Evolutionary conservation across 92 coral and sea anemone genomes (phyloP).

Genomic region (Phenganax subtilis): DNA sequence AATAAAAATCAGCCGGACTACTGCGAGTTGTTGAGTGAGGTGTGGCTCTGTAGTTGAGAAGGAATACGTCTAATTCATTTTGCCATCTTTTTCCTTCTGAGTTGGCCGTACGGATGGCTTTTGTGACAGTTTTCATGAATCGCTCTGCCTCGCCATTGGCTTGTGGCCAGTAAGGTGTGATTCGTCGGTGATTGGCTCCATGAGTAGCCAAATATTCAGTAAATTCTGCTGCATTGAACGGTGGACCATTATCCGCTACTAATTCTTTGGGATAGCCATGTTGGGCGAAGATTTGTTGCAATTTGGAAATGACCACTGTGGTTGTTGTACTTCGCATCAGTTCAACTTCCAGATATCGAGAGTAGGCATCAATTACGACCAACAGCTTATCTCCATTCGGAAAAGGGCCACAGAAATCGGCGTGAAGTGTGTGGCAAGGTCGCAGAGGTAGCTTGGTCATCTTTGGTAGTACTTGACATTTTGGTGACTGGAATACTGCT

Average conservation of each 20-base stretch:
- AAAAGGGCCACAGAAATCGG: neutral
- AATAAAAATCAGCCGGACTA: neutral
- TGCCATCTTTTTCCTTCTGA: neutral
- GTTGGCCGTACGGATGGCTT: no score
- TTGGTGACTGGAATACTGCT: neutral
- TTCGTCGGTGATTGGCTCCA: neutral
- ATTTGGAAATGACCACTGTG: neutral
- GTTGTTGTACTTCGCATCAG: neutral
- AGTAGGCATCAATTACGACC: no score
- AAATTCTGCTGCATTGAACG: no score
- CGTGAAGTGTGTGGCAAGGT: neutral
- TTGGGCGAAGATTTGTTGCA: neutral
- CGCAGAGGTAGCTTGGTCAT: neutral
- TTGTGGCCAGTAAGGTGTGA: neutral
- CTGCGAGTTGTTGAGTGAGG: neutral
- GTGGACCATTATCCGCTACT: no score
- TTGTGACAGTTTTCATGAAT: no score
- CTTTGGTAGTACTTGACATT: neutral
- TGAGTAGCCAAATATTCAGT: neutral
- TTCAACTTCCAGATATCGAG: neutral
- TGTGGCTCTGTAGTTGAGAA: neutral
- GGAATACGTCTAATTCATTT: neutral
- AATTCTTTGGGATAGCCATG: neutral
- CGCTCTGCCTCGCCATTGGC: neutral
- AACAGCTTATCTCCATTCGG: no score